A percentile compares a stretch with the other conserved stretches of the same genome.
These are phyloP conservation scores for Siphamia tubifer DNA, from an alignment of 2,113 vertebrate species.

Conservation along the genomic window DNA sequence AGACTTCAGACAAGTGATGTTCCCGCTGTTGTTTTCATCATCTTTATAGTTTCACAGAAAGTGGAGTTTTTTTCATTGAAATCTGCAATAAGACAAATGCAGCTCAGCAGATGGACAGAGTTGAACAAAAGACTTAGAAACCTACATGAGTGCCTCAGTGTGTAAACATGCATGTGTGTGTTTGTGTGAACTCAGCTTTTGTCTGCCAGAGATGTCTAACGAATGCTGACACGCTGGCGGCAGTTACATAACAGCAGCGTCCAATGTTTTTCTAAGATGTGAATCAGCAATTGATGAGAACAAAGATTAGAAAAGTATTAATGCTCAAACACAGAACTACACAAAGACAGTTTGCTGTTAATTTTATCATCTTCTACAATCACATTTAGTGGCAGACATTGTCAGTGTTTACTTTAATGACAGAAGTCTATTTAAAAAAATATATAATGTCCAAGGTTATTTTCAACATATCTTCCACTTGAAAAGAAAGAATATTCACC, in stretches of 20 bases:
- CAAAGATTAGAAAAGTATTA: constrained; percentile 25
- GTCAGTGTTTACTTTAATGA: no score
- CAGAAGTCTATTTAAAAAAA: no score
- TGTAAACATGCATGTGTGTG: not conserved
- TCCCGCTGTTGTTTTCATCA: constrained; percentile 12
- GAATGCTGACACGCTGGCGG: not conserved
- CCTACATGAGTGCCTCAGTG: not conserved
- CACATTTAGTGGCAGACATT: no score
- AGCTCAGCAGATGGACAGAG: not conserved
- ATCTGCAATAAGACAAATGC: not conserved
- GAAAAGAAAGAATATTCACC: no score
- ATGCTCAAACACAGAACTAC: no score
- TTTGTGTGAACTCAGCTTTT: not conserved
- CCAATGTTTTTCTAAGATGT: not conserved
- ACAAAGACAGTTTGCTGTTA: no score
- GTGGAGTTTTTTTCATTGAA: not conserved
- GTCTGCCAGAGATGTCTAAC: not conserved
- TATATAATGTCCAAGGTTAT: no score
- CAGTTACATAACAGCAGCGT: constrained; percentile 28
- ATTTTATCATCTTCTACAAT: no score
- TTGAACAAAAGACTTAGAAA: not conserved
- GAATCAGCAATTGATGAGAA: constrained; percentile 18
- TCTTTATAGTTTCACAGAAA: constrained; percentile 11
- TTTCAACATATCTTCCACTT: no score
- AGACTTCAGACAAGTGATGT: constrained; percentile 20